Evolutionary conservation across 2,797 vertebrate genomes (phyloP).

Genomic region (Martes flavigula): DNA sequence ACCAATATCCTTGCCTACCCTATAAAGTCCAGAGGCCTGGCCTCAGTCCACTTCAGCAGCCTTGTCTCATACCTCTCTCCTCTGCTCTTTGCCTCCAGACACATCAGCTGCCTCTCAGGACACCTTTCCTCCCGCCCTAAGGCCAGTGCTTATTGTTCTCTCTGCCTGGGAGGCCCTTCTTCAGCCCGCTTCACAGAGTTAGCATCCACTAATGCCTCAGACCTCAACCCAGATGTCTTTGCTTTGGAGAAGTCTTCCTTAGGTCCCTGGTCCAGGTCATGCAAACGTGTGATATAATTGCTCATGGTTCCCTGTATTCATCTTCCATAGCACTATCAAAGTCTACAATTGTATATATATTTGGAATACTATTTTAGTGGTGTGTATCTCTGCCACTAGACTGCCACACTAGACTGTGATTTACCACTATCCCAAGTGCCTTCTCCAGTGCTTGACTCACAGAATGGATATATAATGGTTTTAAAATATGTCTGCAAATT

Average conservation of each 20-base stretch:
- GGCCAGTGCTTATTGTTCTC: neutral
- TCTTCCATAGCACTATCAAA: neutral
- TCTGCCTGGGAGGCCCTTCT: neutral
- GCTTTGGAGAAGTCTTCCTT: neutral
- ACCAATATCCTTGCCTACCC: neutral
- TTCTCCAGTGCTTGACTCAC: neutral
- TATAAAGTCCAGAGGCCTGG: neutral
- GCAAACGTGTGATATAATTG: neutral
- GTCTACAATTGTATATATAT: neutral
- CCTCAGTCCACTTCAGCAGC: neutral
- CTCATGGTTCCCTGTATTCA: neutral
- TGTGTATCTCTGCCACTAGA: neutral
- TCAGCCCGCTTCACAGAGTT: neutral
- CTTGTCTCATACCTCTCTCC: neutral
- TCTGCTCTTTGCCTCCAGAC: neutral
- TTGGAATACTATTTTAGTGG: neutral
- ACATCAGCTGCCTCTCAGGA: neutral
- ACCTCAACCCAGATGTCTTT: conserved; percentile 9
- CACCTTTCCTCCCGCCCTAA: neutral
- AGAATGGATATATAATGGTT: neutral
- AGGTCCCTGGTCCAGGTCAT: neutral
- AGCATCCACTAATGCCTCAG: neutral
- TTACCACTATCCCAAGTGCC: neutral
- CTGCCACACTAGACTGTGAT: neutral
- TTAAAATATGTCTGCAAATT: neutral